phyloP scores from a whole-genome alignment of 2,113 vertebrate species.

The Otus sunia region DNA sequence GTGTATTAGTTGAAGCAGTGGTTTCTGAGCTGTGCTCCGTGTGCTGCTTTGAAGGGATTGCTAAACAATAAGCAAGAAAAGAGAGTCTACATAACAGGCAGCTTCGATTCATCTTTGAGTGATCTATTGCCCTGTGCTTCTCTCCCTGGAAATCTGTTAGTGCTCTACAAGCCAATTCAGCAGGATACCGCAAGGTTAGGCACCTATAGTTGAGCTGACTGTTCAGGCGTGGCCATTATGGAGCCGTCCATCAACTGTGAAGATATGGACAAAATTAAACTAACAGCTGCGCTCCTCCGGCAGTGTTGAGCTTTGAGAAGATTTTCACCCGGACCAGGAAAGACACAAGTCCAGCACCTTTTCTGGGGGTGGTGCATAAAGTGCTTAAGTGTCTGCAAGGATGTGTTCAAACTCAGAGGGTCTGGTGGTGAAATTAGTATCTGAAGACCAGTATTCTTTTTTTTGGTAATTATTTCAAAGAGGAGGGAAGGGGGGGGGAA shows the following conservation, averaged over 20 bases:
- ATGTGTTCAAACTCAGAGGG: not conserved
- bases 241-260: not conserved
- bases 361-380: not conserved
- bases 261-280: not conserved
- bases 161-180: not conserved
- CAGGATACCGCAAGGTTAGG: not conserved
- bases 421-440: not conserved
- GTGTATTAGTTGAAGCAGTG: not conserved
- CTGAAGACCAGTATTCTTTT: not conserved
- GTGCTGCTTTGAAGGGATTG: not conserved
- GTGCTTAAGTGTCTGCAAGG: not conserved
- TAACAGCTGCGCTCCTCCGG: not conserved
- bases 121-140: not conserved
- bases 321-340: not conserved
- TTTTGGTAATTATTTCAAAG: not conserved
- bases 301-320: not conserved
- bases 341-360: not conserved
- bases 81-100: not conserved
- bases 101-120: not conserved
- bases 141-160: not conserved
- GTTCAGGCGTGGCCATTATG: not conserved
- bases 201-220: not conserved
- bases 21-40: not conserved
- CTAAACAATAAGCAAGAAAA: not conserved
- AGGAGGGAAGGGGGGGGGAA: fast-evolving